Conservation (phyloP, 1,140 invertebrate species). For the Drosophila dunni region DNA sequence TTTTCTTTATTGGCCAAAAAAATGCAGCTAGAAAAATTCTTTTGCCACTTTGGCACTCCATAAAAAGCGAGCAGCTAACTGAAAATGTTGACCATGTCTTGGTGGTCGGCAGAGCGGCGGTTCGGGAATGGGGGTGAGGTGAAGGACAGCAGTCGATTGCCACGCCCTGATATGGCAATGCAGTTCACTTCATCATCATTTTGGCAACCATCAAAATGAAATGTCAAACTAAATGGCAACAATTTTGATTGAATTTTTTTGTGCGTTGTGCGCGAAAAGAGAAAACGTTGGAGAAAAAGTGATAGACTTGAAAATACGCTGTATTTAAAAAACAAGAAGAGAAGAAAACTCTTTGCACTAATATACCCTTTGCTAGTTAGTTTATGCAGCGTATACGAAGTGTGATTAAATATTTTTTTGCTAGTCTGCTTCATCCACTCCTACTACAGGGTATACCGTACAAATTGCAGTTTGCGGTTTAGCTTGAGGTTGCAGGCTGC, state of each 20-base stretch:
- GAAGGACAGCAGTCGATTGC: neutral
- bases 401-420: too few relatives aligned
- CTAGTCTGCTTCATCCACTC: neutral
- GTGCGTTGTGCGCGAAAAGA: slow-evolving; percentile 8
- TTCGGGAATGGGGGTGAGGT: neutral
- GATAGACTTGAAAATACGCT: neutral
- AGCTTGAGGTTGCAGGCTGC: slow-evolving; percentile 11
- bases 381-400: neutral
- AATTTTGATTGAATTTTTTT: slow-evolving; percentile 81
- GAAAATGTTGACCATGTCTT: slow-evolving; percentile 34
- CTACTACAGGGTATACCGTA: slow-evolving; percentile 1
- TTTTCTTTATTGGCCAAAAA: slow-evolving; percentile 14
- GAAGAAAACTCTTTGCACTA: too few relatives aligned
- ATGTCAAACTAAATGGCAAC: slow-evolving; percentile 83
- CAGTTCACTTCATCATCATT: slow-evolving; percentile 76
- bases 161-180: slow-evolving; percentile 52
- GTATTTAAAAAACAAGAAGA: neutral
- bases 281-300: neutral
- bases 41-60: slow-evolving; percentile 63
- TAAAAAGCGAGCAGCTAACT: slow-evolving; percentile 55
- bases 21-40: slow-evolving; percentile 60
- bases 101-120: neutral
- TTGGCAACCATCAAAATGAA: slow-evolving; percentile 74
- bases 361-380: neutral
- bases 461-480: slow-evolving; percentile 36